Evolutionary conservation across 2,797 vertebrate genomes (phyloP), one percentile per base, ranked within the genome.

Genomic region (Labroides dimidiatus): DNA sequence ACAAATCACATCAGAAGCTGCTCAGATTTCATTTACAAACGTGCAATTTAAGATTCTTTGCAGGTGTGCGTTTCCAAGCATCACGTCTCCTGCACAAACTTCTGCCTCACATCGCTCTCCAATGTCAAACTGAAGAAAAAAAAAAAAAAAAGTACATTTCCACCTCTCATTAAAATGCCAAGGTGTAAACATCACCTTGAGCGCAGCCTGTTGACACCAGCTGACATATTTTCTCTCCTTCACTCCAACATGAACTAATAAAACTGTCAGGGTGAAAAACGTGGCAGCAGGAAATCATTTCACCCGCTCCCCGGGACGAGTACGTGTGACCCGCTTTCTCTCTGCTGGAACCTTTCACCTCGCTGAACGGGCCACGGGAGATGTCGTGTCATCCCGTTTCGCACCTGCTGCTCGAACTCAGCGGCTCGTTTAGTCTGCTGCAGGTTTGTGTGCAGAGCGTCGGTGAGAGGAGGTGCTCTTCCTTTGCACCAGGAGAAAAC

Each of bases 231-330:
- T 42, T 24, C 45, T 24, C 5, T 39, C 51, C 64, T 56, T 33
- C 33, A 16, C 51, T 60, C 72, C 30, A 30, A 24, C 42, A 10
- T 19, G 21, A 74, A 55, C 78, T 42, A 57, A 85, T 84, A 60
- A 85, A 80, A 58, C 42, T 78, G 80, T 82, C 82, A 54, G 60
- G 20, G 49, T 52, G 69, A 63, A 0, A 44, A 45, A 50, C 23
- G 0, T 16, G 15, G 15, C 47, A 2, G 10, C 44, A 3, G 36
- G 59, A 69, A 65, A 50, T 60, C 0, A 30, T 21, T 50, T 49
- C 27, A 13, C 30, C 15, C 0, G 15, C 1, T 5, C 47, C 57
- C 7, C 23, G 2, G 17, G 53, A 37, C 3, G 7, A 0, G 6
- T 3, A 27, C 13, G 53, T 12, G 1, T 12, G 51, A 54, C 37